Percentiles rank a stretch among this genome's conserved stretches.
phyloP scores from a whole-genome alignment of 2,888 invertebrate genomes.

The Cheilosia urbana region DNA sequence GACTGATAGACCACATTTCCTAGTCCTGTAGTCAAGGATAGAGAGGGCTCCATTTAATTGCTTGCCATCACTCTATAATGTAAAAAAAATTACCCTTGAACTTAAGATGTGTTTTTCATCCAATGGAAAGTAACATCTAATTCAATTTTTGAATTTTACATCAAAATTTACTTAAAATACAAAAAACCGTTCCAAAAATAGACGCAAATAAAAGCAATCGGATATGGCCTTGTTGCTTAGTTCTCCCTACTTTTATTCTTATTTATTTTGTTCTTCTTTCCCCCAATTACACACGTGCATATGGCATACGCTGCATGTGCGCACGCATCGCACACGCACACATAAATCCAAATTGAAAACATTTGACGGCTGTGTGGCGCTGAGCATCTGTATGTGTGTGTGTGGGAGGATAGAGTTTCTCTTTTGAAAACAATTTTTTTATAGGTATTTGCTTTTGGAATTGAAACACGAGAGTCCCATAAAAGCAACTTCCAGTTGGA shows the following conservation, averaged over 20 bases:
- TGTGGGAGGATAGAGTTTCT: conserved; percentile 25
- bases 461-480: conserved; percentile 11
- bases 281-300: conserved; percentile 64
- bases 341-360: conserved; percentile 30
- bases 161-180: conserved; percentile 34
- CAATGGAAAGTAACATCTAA: no score
- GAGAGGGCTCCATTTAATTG: no score
- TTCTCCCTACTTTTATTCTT: conserved; percentile 37
- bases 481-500: conserved; percentile 35
- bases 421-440: conserved; percentile 49
- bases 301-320: conserved; percentile 53
- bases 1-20: no score
- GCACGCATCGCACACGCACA: conserved; percentile 48
- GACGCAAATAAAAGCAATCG: conserved; percentile 67
- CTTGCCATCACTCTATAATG: no score
- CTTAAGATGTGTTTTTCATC: no score
- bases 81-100: no score
- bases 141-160: conserved; percentile 25
- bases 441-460: background rate
- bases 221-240: conserved; percentile 71
- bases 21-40: no score
- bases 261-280: conserved; percentile 22
- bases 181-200: conserved; percentile 61
- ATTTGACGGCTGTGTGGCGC: background rate
- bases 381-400: background rate